Conservation (phyloP, 1,140 invertebrate genomes). For the Bilobella aurantiaca region DNA sequence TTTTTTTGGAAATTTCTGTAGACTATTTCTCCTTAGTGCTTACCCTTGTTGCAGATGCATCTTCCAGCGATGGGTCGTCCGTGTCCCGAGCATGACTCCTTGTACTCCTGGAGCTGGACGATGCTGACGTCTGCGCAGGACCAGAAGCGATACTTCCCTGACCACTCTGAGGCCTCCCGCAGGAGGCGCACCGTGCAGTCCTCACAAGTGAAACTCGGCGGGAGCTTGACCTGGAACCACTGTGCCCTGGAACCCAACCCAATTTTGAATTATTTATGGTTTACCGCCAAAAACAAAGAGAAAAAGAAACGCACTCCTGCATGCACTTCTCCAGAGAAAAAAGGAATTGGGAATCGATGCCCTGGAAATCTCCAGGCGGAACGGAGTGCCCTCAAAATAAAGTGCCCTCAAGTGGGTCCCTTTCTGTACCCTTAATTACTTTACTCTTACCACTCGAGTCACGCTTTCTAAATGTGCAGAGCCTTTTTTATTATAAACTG, state of each 20-base stretch:
- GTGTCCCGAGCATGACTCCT: conserved; percentile 69
- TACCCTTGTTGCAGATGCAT: conserved; percentile 37
- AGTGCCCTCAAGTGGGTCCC: no score
- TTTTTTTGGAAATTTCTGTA: background rate
- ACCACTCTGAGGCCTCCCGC: conserved; percentile 81
- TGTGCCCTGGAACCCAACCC: conserved; percentile 55
- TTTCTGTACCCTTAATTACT: no score
- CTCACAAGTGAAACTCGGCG: conserved; percentile 67
- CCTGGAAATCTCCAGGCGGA: background rate
- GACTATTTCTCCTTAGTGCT: background rate
- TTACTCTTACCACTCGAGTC: no score
- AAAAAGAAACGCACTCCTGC: background rate
- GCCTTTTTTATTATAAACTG: no score
- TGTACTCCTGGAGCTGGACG: conserved; percentile 45
- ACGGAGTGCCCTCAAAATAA: no score
- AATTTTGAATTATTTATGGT: background rate
- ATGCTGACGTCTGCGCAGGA: conserved; percentile 92
- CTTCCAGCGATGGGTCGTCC: conserved; percentile 59
- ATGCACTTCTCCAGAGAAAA: conserved; percentile 1
- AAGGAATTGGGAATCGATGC: background rate
- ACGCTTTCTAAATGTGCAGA: no score
- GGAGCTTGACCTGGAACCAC: conserved; percentile 63
- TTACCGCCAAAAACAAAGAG: background rate
- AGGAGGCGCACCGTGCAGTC: conserved; percentile 82
- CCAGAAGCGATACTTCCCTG: conserved; percentile 73